Conservation (phyloP, 2,797 vertebrate genomes). For the Loris lydekkerianus region DNA sequence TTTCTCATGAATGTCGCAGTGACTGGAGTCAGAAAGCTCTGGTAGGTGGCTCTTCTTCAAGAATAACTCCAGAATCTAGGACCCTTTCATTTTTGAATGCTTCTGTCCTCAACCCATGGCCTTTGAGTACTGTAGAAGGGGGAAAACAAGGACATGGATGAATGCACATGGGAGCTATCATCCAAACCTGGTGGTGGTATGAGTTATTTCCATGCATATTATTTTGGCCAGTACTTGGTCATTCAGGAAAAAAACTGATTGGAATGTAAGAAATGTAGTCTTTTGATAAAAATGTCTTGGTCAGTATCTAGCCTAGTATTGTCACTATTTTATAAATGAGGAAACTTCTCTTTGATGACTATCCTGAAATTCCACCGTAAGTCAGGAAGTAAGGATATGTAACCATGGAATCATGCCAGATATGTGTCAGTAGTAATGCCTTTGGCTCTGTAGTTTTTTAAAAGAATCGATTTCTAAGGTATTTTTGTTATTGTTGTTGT, state of each 20-base stretch:
- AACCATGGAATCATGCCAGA: neutral
- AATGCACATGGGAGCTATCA: neutral
- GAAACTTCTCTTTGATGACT: neutral
- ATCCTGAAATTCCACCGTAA: conserved; percentile 75
- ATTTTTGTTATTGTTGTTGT: neutral
- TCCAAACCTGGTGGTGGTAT: neutral
- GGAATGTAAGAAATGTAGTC: neutral
- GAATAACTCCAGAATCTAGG: neutral
- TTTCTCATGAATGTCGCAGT: neutral
- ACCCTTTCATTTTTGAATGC: neutral
- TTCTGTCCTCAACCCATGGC: neutral
- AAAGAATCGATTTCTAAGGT: conserved; percentile 21
- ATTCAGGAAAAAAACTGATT: conserved; percentile 36
- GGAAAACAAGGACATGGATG: neutral
- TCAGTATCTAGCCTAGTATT: neutral
- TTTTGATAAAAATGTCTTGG: neutral
- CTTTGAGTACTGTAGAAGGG: neutral
- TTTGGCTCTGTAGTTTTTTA: neutral
- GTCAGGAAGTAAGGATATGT: neutral
- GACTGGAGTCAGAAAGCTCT: conserved; percentile 11
- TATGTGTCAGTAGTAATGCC: neutral
- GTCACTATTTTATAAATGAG: conserved; percentile 37
- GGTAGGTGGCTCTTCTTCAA: neutral
- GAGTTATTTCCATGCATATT: neutral
- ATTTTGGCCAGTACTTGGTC: neutral